Base-by-base conservation (phyloP, 2,113 vertebrate species). In the Amblyopsis rosae region DNA sequence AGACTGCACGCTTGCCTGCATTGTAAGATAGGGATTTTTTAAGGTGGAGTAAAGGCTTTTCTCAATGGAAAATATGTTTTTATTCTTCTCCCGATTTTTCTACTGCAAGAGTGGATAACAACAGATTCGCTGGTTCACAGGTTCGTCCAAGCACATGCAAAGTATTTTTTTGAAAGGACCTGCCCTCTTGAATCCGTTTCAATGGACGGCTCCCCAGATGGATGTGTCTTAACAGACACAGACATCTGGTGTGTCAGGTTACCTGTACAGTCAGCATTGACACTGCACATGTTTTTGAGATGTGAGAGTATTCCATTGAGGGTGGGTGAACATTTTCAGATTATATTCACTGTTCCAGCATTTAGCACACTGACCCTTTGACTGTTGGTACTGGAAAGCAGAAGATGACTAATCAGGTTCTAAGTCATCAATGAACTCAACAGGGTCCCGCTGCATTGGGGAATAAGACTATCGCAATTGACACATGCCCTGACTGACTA, bases 401-500 rank as follows among this genome's bases (percentile, higher is more conserved):
- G 55, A 73, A 65, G 67, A 66, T 12, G 75, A 51, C 70, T 69
- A 65, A 59, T 75, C 65, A 73, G 71, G 75, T 62, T 69, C 32
- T 45, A 12, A 32, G 62, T 77, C 75, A 82, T 90, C 79, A 72
- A 87, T 85, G 62, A 26, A 70, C 82, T 79, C 79, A 71, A 86
- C 79, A 19, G n/a, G 15, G 72, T 75, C 56, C 35, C 64, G 54
- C 62, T 56, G 74, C 70, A 83, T 58, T n/a, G 67, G 66, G 75
- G 83, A 84, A 91, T 77, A 80, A 80, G 82, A 69, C 68, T 51
- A 72, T 80, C 70, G 80, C 45, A 55, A 63, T 17, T 75, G 70
- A 84, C 80, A 76, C 71, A 73, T n/a, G 47, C 72, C 59, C 51
- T 17, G 59, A 33, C 62, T 41, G 54, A 67, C 81, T 77, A 76